Conservation (phyloP, 2,888 invertebrate species). For the Gari tellinella region DNA sequence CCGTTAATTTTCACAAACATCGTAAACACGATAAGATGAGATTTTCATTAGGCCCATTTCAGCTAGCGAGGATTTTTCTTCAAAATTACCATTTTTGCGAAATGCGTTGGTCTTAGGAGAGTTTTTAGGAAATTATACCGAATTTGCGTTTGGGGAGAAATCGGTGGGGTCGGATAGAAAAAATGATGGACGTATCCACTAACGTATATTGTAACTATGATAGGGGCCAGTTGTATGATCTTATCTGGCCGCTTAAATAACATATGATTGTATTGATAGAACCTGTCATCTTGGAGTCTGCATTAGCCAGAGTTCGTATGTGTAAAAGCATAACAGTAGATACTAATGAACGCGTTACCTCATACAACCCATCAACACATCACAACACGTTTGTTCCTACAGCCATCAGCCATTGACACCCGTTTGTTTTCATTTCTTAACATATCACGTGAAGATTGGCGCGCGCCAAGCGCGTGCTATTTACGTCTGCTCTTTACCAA, state of each 20-base stretch:
- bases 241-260: slow-evolving; percentile 29
- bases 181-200: too few species aligned
- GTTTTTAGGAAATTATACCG: too few species aligned
- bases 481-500: slow-evolving; percentile 24
- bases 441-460: slow-evolving; percentile 37
- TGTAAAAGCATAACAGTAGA: slow-evolving; percentile 37
- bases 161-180: neutral
- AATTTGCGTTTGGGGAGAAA: too few species aligned
- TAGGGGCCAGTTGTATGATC: too few species aligned
- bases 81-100: too few species aligned
- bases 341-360: slow-evolving; percentile 38
- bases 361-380: slow-evolving; percentile 26
- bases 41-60: too few species aligned
- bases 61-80: too few species aligned
- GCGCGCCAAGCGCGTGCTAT: slow-evolving; percentile 37
- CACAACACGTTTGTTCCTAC: slow-evolving; percentile 40
- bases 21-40: too few species aligned
- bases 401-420: slow-evolving; percentile 44
- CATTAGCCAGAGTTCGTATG: slow-evolving; percentile 16
- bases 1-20: too few species aligned
- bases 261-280: slow-evolving; percentile 23
- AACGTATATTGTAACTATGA: too few species aligned
- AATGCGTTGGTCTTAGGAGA: too few species aligned
- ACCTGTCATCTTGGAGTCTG: slow-evolving; percentile 27
- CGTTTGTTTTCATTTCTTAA: slow-evolving; percentile 32